A percentile compares a stretch with the other conserved stretches of the same genome.
Conservation (phyloP, 2,888 invertebrate species). For the Aphidoletes aphidimyza region DNA sequence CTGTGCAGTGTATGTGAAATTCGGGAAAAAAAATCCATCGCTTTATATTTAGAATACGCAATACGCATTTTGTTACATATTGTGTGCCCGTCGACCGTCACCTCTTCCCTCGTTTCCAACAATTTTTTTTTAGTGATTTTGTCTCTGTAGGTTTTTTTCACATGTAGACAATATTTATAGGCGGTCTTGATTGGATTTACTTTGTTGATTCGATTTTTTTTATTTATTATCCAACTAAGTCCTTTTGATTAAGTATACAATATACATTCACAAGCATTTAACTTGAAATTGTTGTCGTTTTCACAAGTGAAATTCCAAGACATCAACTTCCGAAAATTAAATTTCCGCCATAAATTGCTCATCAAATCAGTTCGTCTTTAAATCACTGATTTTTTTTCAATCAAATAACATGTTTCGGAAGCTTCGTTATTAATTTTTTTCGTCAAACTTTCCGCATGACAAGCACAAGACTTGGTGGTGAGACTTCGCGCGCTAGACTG, state of each 20-base stretch:
- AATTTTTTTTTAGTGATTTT: background rate
- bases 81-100: background rate
- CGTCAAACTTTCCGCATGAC: too few relatives aligned
- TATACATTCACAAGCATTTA: too few relatives aligned
- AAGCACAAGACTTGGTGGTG: too few relatives aligned
- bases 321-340: constrained; percentile 36
- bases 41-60: constrained; percentile 50
- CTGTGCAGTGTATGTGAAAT: background rate
- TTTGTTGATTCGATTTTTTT: too few relatives aligned
- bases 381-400: background rate
- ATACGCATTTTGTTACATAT: constrained; percentile 53
- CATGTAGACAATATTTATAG: too few relatives aligned
- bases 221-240: too few relatives aligned
- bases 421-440: background rate
- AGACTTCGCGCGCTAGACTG: too few relatives aligned
- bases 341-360: background rate
- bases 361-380: background rate
- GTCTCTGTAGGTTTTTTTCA: too few relatives aligned
- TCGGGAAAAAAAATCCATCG: background rate
- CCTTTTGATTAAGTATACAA: too few relatives aligned
- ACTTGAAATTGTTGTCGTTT: background rate
- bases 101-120: background rate
- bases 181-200: too few relatives aligned
- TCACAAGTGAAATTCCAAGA: too few relatives aligned
- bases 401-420: too few relatives aligned